Evolutionary conservation across 1,140 invertebrate species (phyloP), one percentile per base, ranked within the genome.

Genomic region (Uloborus diversus): DNA sequence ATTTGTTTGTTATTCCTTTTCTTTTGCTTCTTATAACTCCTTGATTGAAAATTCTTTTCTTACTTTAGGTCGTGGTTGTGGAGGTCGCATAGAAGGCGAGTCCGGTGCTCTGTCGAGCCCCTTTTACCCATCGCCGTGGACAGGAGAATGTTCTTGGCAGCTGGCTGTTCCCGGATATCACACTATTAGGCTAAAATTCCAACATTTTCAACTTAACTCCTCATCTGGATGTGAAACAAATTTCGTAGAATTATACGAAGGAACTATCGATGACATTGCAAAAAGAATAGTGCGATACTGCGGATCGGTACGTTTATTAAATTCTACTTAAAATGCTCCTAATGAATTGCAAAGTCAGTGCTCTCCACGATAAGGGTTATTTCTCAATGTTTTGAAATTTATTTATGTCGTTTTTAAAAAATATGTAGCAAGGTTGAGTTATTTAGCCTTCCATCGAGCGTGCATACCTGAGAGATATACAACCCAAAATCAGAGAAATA

Each of bases 51-150:
- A 47, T 17, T 47, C 9, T 9, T 47, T 47, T 47, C 5, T 25
- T 23, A 57, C 20, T 61, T 28, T 82, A 90, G 89, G 91, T 7
- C 87, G 86, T 56, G 94, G 94, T 1, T 96, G 94, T 87, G 94
- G 94, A 7, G 94, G 94, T 0, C 87, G 88, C 56, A 82, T 96
- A 14, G 91, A 90, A 66, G 92, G 92, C 83, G 91, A 90, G 53
- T 88, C 89, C n/a, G 94, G 94, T 23, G 87, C 86, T 73, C 89
- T 96, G 49, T 91, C 91, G 0, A 95, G 93, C 85, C 94, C 94
- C 20, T 85, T 91, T 80, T 95, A 93, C 87, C 94, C 93, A 13
- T 87, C 89, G 42, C 87, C 89, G 23, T 88, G 90, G 49, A 86
- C 87, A 65, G 87, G 88, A 7, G 85, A 88, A 3, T 95, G 94